phyloP scores from a whole-genome alignment of 2,113 vertebrate genomes.

The Columba janthina region DNA sequence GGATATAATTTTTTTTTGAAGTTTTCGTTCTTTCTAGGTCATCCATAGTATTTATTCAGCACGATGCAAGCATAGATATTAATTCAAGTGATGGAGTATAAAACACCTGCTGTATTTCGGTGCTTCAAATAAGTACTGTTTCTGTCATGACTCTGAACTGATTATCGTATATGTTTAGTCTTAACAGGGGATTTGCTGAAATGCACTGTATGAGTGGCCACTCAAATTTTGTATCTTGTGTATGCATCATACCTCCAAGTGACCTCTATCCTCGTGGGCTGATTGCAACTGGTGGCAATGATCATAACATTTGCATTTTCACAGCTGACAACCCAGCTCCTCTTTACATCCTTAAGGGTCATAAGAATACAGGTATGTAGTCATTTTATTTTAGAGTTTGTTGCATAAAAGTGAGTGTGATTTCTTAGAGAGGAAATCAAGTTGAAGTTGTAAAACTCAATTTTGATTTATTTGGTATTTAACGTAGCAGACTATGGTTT shows the following conservation, averaged over 20 bases:
- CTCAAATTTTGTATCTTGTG: constrained; percentile 94
- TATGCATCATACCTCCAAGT: constrained; percentile 91
- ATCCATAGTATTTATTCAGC: neutral
- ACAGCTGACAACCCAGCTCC: constrained; percentile 85
- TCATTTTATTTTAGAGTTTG: neutral
- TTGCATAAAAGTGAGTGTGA: accelerated
- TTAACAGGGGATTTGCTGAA: constrained; percentile 88
- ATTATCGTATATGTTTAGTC: constrained; percentile 74
- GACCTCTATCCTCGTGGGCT: constrained; percentile 90
- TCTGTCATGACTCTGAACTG: neutral
- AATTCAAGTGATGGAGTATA: neutral
- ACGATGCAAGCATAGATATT: neutral
- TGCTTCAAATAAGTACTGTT: neutral
- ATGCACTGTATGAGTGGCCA: constrained; percentile 94
- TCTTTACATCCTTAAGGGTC: constrained; percentile 87
- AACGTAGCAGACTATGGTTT: neutral
- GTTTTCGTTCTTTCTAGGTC: neutral
- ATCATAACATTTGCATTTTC: constrained; percentile 94
- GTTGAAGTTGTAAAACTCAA: neutral
- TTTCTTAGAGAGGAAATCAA: neutral
- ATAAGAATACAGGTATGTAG: constrained; percentile 91
- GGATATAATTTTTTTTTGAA: neutral
- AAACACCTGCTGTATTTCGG: neutral
- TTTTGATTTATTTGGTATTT: neutral
- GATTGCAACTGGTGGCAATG: constrained; percentile 94